A percentile compares a stretch with the other conserved stretches of the same genome.
phyloP scores from a whole-genome alignment of 2,888 invertebrate genomes.

The Metellina segmentata region DNA sequence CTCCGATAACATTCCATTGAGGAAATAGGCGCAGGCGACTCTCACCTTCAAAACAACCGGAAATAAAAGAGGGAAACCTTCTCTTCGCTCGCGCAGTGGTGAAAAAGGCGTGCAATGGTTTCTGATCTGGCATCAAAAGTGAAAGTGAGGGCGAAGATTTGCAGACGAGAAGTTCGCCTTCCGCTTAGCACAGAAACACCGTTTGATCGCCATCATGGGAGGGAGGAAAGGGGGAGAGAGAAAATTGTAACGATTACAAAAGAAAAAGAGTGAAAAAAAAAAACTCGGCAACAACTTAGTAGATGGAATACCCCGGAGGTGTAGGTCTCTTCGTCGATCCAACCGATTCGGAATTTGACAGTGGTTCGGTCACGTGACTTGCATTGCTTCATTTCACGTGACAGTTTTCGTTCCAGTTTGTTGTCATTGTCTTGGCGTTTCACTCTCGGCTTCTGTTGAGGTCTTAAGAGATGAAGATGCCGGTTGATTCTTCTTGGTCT shows the following conservation, averaged over 20 bases:
- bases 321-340: constrained; percentile 45
- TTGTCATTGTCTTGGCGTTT: neutral
- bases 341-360: constrained; percentile 54
- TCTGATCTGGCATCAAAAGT: constrained; percentile 24
- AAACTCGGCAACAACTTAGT: neutral
- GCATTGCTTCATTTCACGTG: constrained; percentile 51
- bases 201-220: constrained; percentile 30
- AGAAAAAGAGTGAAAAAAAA: neutral
- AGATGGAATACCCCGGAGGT: constrained; percentile 39
- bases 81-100: neutral
- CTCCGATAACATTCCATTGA: constrained; percentile 12
- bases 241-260: constrained; percentile 61
- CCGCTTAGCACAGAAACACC: constrained; percentile 76
- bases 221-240: neutral
- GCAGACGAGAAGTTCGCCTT: constrained; percentile 51
- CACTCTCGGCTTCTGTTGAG: too few species aligned
- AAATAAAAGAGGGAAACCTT: neutral
- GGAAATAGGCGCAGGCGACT: constrained; percentile 3
- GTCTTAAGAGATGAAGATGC: neutral
- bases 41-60: constrained; percentile 53
- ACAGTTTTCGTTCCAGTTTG: constrained; percentile 32
- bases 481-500: neutral
- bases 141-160: constrained; percentile 64
- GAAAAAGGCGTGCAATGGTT: constrained; percentile 24
- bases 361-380: constrained; percentile 66